Base-by-base conservation (phyloP, 2,888 invertebrate genomes). In the Drosophila differens region DNA sequence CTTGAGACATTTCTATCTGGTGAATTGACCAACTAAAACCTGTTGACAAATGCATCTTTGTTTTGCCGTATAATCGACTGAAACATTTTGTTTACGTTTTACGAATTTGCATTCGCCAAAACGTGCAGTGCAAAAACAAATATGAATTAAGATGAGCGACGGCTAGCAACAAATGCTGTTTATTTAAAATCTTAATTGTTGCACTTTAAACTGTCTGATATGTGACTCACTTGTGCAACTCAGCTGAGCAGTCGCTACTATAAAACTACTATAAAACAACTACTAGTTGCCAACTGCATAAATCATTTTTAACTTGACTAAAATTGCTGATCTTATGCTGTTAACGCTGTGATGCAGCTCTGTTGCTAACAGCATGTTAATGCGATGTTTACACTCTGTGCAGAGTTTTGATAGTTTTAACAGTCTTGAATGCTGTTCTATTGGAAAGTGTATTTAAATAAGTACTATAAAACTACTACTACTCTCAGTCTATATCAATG, bases 21-120 rank as follows among this genome's bases (percentile, higher is more conserved):
- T 14, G 52, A 59, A 49, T 57, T 22, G 28, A 3, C 28, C 37
- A 49, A n/a, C 5, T 14, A 19, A 32, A 61, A 62, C 51, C 71
- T 44, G 67, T 66, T 62, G 61, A 70, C 70, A 44, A 39, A 52
- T 55, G 37, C 68, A 28, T 49, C 28, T 53, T 30, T 19, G 22
- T 19, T 53, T 41, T 41, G n/a, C 35, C 61, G 16, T 57, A 52
- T 58, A 57, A 75, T 64, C 68, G 32, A 55, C 41, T 35, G 59
- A 59, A 64, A 30, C 14, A 39, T 51, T 55, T 66, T 75, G 35
- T 61, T 57, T 37, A 52, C 25, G 58, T 22, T 62, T 74, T 59
- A 37, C 41, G 14, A 49, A 47, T 47, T 49, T 30, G 28, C 53
- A 54, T 22, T 41, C 30, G 25, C 10, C 19, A 30, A 30, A 47